Evolutionary conservation across 2,888 invertebrate genomes (phyloP).

Genomic region (Thymelicus acteon): DNA sequence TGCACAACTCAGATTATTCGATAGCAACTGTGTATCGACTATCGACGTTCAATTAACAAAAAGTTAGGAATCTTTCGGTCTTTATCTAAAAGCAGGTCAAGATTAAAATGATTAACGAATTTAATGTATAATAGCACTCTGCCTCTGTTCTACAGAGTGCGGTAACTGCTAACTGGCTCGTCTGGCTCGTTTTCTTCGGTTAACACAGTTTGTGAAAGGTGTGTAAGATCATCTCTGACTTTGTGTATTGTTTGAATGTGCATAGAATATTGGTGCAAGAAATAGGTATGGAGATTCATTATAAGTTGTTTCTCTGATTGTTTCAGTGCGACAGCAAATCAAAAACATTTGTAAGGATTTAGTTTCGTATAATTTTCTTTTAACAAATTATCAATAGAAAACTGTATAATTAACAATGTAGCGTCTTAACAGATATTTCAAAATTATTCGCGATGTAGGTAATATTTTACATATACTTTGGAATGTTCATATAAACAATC

Average conservation of each 20-base stretch:
- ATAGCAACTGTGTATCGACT: constrained; percentile 43
- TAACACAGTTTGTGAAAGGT: not conserved
- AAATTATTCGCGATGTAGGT: constrained; percentile 84
- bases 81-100: constrained; percentile 73
- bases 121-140: constrained; percentile 22
- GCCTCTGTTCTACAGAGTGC: constrained; percentile 9
- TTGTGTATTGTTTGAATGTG: not conserved
- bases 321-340: constrained; percentile 52
- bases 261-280: no score
- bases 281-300: not conserved
- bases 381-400: constrained; percentile 86
- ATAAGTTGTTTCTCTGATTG: constrained; percentile 6
- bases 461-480: constrained; percentile 85
- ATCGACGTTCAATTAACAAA: constrained; percentile 46
- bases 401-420: constrained; percentile 85
- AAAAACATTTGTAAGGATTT: constrained; percentile 76
- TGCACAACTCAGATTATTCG: constrained; percentile 53
- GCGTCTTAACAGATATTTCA: constrained; percentile 84
- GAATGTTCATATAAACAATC: constrained; percentile 83
- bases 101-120: constrained; percentile 66
- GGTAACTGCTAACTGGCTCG: not conserved
- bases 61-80: constrained; percentile 45
- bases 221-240: not conserved
- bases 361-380: constrained; percentile 85
- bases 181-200: not conserved